Conservation (phyloP, 2,888 invertebrate genomes). For the Stegana nigrithorax region DNA sequence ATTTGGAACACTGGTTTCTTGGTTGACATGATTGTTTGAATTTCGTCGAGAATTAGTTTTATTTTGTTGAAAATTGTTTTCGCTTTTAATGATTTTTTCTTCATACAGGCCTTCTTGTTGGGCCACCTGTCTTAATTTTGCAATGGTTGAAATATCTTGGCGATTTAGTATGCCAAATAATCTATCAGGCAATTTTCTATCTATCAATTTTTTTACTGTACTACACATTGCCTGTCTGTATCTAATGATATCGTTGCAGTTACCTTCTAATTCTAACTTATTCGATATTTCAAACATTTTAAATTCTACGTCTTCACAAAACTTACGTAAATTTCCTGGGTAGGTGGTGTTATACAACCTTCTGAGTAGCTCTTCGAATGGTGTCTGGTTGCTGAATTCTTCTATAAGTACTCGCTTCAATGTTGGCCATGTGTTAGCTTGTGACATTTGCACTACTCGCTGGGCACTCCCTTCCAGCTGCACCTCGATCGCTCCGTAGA, state of each 20-base stretch:
- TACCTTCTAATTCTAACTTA: slow-evolving; percentile 9
- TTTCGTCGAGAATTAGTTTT: no score
- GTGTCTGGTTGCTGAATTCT: slow-evolving; percentile 21
- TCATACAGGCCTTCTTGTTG: slow-evolving; percentile 15
- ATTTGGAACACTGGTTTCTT: no score
- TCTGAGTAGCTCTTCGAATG: slow-evolving; percentile 7
- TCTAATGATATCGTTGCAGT: background rate
- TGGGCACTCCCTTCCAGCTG: slow-evolving; percentile 9
- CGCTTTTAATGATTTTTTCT: no score
- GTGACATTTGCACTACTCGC: background rate
- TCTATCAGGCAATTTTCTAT: slow-evolving; percentile 10
- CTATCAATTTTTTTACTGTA: slow-evolving; percentile 3
- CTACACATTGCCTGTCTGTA: slow-evolving; percentile 7
- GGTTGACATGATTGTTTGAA: no score
- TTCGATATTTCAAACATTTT: slow-evolving; percentile 5
- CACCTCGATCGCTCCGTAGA: slow-evolving; percentile 6
- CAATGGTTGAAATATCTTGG: slow-evolving; percentile 13
- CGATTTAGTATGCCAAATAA: slow-evolving; percentile 8
- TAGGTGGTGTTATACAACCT: background rate
- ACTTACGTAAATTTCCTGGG: slow-evolving; percentile 8
- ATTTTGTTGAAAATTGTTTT: no score
- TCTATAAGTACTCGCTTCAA: slow-evolving; percentile 9
- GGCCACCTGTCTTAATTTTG: slow-evolving; percentile 3
- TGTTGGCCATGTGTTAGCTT: background rate
- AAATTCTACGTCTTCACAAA: slow-evolving; percentile 12